Conservation (phyloP, 2,797 vertebrate species). For the Artibeus lituratus region DNA sequence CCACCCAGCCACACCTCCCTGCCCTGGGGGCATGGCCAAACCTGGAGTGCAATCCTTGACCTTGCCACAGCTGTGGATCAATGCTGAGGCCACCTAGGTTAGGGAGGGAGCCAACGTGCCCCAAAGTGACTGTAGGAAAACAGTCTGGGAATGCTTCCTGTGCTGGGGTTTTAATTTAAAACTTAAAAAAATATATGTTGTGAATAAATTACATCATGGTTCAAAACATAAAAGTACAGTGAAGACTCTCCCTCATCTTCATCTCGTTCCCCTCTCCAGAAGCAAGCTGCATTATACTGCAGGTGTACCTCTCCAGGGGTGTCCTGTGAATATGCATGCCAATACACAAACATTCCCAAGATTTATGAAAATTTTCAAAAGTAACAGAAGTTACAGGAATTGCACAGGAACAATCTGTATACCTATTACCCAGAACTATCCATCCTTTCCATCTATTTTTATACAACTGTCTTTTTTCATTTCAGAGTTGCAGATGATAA, state of each 20-base stretch:
- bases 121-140: no score
- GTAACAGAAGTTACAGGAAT: background rate
- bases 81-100: background rate
- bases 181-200: background rate
- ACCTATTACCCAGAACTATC: background rate
- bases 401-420: background rate
- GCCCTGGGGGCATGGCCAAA: background rate
- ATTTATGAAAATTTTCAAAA: background rate
- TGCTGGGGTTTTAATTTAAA: background rate
- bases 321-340: background rate
- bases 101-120: background rate
- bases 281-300: background rate
- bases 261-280: background rate
- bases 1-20: no score
- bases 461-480: background rate
- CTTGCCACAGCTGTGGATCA: background rate
- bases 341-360: background rate
- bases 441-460: background rate
- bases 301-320: no score
- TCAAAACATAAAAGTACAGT: background rate
- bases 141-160: background rate
- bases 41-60: no score
- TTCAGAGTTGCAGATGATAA: background rate
- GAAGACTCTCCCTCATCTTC: background rate
- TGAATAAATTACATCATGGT: background rate